phyloP scores from a whole-genome alignment of 2,888 invertebrate species.

The Eristalis pertinax region DNA sequence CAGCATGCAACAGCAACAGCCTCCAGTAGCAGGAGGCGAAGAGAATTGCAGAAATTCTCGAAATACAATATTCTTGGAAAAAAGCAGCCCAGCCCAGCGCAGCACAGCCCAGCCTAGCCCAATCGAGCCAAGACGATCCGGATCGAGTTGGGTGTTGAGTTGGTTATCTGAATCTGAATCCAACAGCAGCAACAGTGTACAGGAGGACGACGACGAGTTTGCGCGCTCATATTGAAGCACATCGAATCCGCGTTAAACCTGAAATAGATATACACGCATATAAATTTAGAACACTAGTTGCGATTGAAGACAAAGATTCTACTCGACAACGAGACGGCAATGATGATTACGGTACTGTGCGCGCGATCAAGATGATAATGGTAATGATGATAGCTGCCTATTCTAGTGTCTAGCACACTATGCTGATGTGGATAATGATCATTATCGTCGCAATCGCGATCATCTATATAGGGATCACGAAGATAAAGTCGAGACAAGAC shows the following conservation, averaged over 20 bases:
- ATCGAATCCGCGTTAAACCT: constrained; percentile 61
- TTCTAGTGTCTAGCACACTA: background rate
- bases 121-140: background rate
- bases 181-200: background rate
- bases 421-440: constrained; percentile 44
- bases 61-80: constrained; percentile 69
- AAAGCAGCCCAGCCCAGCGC: background rate
- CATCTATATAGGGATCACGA: constrained; percentile 43
- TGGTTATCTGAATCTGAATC: constrained; percentile 54
- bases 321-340: background rate
- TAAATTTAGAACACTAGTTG: constrained; percentile 62
- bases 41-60: constrained; percentile 29
- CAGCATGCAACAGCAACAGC: constrained; percentile 50
- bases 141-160: constrained; percentile 36
- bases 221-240: constrained; percentile 42
- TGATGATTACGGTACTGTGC: constrained; percentile 11
- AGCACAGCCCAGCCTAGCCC: background rate
- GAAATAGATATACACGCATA: constrained; percentile 62
- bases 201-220: constrained; percentile 30
- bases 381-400: constrained; percentile 32
- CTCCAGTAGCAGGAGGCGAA: background rate
- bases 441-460: constrained; percentile 19
- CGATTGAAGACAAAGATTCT: constrained; percentile 35
- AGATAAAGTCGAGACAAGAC: constrained; percentile 57
- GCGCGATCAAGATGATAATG: constrained; percentile 32